Evolutionary conservation across 1,140 invertebrate genomes (phyloP).

Genomic region (Brachystomella parvula): DNA sequence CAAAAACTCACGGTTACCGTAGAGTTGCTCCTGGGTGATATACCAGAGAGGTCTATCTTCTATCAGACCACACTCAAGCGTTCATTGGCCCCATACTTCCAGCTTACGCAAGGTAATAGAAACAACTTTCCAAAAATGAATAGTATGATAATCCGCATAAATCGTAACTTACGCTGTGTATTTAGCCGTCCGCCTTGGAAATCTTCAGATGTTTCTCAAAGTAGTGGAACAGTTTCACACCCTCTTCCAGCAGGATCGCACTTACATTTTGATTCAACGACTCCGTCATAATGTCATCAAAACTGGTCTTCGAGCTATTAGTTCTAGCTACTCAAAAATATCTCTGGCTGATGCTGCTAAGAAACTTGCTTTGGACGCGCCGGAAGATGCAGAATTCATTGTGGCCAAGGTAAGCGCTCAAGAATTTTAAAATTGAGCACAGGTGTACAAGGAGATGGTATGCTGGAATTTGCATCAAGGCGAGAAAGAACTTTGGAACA

Average conservation of each 20-base stretch:
- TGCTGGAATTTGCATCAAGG: too few species aligned
- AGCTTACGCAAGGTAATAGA: conserved; percentile 72
- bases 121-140: not conserved
- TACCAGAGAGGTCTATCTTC: conserved; percentile 85
- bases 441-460: too few species aligned
- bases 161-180: conserved; percentile 15
- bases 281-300: conserved; percentile 98
- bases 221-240: conserved; percentile 82
- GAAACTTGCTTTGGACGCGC: conserved; percentile 86
- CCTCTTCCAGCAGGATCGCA: conserved; percentile 81
- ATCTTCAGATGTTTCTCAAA: conserved; percentile 87
- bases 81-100: conserved; percentile 89
- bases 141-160: conserved; percentile 3
- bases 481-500: too few species aligned
- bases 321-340: conserved; percentile 92
- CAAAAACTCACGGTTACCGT: conserved; percentile 95
- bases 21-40: conserved; percentile 90
- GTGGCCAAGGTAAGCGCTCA: conserved; percentile 75
- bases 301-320: conserved; percentile 94
- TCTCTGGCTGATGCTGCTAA: conserved; percentile 87
- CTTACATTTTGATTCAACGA: conserved; percentile 87
- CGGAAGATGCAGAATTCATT: conserved; percentile 98
- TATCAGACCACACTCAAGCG: conserved; percentile 76
- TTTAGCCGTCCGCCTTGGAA: conserved; percentile 83
- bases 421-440: too few species aligned